Evolutionary conservation across 2,113 vertebrate genomes (phyloP).

Genomic region (Aegotheles bennettii): DNA sequence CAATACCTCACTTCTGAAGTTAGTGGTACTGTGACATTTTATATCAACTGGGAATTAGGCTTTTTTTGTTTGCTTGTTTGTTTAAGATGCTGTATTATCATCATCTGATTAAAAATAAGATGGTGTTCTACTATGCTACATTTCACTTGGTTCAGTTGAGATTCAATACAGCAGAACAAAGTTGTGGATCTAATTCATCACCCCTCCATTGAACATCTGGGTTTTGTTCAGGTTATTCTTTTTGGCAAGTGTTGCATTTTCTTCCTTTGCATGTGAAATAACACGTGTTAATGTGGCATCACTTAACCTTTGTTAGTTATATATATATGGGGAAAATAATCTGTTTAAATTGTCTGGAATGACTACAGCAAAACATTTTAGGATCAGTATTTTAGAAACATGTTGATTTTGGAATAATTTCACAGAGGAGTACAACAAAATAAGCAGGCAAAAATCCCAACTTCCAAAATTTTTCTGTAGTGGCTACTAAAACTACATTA

Average conservation of each 20-base stretch:
- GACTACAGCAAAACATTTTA: not conserved
- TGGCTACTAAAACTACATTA: not conserved
- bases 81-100: not conserved
- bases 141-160: not conserved
- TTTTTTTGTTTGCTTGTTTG: not conserved
- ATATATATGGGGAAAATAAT: not conserved
- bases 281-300: not conserved
- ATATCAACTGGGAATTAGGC: not conserved
- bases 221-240: not conserved
- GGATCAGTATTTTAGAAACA: not conserved
- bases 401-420: not conserved
- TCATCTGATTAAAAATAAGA: not conserved
- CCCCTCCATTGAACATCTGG: not conserved
- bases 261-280: not conserved
- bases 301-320: not conserved
- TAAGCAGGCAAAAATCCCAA: not conserved
- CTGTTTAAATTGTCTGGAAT: not conserved
- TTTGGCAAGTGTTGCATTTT: not conserved
- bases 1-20: not conserved
- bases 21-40: not conserved
- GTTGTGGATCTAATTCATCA: not conserved
- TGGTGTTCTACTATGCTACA: not conserved
- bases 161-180: not conserved
- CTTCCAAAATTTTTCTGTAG: not conserved
- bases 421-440: not conserved